phyloP scores from a whole-genome alignment of 2,797 vertebrate genomes.

The Serranus cabrilla region DNA sequence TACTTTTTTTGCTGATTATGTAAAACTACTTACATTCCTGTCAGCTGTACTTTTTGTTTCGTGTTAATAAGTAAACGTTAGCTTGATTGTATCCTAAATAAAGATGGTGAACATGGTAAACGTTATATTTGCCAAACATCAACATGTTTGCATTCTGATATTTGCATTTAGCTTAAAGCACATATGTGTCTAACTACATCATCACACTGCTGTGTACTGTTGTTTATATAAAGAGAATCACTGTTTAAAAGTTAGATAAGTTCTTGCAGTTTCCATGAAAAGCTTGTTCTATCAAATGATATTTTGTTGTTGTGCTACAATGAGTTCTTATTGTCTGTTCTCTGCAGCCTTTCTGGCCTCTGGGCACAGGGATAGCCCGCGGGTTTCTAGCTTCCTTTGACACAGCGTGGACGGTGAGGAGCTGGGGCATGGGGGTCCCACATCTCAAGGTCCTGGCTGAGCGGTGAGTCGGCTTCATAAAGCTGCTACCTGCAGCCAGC shows the following conservation, averaged over 20 bases:
- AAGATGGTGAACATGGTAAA: neutral
- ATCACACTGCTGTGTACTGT: neutral
- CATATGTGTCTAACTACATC: neutral
- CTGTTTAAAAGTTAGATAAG: neutral
- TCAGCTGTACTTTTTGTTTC: neutral
- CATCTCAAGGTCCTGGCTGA: conserved; percentile 91
- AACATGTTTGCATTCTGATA: neutral
- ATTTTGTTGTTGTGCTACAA: neutral
- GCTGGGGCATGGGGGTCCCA: conserved; percentile 87
- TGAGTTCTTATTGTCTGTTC: neutral
- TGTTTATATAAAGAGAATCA: neutral
- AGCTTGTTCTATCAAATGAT: neutral
- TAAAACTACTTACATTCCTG: neutral
- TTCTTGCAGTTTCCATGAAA: too few relatives aligned
- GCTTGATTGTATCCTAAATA: neutral
- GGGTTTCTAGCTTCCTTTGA: conserved; percentile 95
- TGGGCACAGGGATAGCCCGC: conserved; percentile 94
- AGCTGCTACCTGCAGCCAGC: neutral
- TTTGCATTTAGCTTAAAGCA: neutral
- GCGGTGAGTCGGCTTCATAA: conserved; percentile 81
- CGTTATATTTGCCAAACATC: neutral
- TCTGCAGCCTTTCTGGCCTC: conserved; percentile 96
- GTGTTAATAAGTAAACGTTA: neutral
- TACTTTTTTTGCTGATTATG: too few relatives aligned
- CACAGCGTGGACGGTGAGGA: conserved; percentile 93